Evolutionary conservation across 2,888 invertebrate genomes (phyloP), one percentile per base, ranked within the genome.

Genomic region (Mimachlamys varia): DNA sequence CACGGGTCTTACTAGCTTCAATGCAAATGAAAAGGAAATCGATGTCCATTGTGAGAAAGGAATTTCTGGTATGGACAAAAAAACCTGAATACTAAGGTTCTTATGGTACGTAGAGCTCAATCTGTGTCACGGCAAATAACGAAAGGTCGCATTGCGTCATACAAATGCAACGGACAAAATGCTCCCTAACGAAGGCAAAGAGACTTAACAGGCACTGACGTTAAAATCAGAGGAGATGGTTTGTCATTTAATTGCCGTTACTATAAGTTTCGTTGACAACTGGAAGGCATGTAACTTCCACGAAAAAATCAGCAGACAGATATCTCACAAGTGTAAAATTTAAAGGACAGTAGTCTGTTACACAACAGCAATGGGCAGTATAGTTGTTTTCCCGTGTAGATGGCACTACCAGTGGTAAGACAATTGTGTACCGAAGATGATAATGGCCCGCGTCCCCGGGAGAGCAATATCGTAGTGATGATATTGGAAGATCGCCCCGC

Each of bases 1-100:
- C 76, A 76, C 76, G 76, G 76, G 76, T 76, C 76, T 33, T 33
- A 33, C 76, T 15, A 27, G 76, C 76, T 76, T 33, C 27, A 27
- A 27, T 76, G 15, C 33, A 10, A 76, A 76, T 76, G 76, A 76
- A 76, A 76, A 76, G 76, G 33, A 76, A 76, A 76, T 76, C 76
- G 76, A 76, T 76, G 76, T 76, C 76, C 76, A 33, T 7, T n/a
- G 15, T 15, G 76, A 76, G 76, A 76, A 33, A 76, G 76, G 76
- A 27, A 76, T 76, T 33, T 76, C 7, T 76, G 76, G 76, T 7
- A 76, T 33, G 7, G 27, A 2, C 58, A 22, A 19, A 58, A 7
- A 76, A 76, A 10, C 13, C 33, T 1, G 7, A 33, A 76, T 76
- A 76, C 76, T 12, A 33, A 76, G 33, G 76, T 5, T 76, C 7